Conservation (phyloP, 2,888 invertebrate genomes). For the Corythucha ciliata region DNA sequence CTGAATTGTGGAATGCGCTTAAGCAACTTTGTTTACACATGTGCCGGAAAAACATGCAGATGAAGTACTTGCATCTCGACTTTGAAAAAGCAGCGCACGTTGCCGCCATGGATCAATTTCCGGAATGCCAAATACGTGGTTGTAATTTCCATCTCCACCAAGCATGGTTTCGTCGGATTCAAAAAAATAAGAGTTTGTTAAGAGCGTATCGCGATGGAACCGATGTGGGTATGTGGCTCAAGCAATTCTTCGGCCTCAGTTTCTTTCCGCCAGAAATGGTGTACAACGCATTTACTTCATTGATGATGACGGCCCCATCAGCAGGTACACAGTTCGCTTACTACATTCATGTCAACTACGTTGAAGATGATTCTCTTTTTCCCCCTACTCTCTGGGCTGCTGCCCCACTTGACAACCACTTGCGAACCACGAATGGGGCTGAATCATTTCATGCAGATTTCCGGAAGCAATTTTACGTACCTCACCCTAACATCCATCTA, state of each 20-base stretch:
- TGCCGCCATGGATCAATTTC: constrained; percentile 10
- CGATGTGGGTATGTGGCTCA: constrained; percentile 8
- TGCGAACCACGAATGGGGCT: too few species aligned
- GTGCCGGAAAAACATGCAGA: too few species aligned
- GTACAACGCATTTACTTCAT: constrained; percentile 12
- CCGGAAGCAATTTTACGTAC: too few species aligned
- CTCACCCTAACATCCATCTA: too few species aligned
- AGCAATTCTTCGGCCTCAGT: constrained; percentile 8
- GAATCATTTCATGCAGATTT: too few species aligned
- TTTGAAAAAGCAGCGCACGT: too few species aligned
- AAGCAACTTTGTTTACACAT: too few species aligned
- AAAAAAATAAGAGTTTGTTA: constrained; percentile 4
- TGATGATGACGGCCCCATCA: constrained; percentile 17
- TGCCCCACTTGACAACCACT: too few species aligned
- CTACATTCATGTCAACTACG: constrained; percentile 3
- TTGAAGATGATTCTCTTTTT: constrained; percentile 13
- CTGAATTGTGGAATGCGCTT: neutral
- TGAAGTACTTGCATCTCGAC: too few species aligned
- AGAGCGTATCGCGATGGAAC: neutral
- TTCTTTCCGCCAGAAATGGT: too few species aligned
- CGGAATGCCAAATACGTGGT: constrained; percentile 1
- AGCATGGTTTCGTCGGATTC: constrained; percentile 6
- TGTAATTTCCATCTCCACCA: constrained; percentile 9
- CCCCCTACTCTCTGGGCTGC: too few species aligned
- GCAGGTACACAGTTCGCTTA: constrained; percentile 7